Base-by-base conservation (phyloP, 2,113 vertebrate genomes). In the Brevimyrus niger region DNA sequence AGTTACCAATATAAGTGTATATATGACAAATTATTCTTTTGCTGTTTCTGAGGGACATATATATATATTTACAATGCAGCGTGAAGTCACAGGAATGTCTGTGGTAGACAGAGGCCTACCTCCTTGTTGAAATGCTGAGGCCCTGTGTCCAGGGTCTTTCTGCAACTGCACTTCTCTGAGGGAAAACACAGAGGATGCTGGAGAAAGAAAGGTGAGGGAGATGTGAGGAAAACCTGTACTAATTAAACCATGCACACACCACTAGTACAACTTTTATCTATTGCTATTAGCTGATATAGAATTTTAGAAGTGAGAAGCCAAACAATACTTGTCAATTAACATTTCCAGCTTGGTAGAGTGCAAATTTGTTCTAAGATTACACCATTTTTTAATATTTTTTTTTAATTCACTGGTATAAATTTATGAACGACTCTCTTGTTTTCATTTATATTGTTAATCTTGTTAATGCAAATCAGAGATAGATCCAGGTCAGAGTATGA, bases 141-240 rank as follows among this genome's bases (percentile, higher is more conserved):
- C 96, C 89, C 97, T 95, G 91, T 96, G 96, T 1, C 98, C 98
- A 0, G 97, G 98, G 88, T 99, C 98, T 92, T 97, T 98, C 90
- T 99, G 98, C 17, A 99, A 96, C 92, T 98, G 97, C 86, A 99
- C 94, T 92, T 99, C 98, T 92, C 95, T 96, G 92, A 99, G 95
- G 46, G 97, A 97, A 95, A 99, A 99, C 94, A 99, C 96, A 51
- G 98, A 98, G 17, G 94, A 95, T 0, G 95, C 98, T 99, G 88
- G n/a, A 88, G 46, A 27, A 92, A 91, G 38, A 91, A 65, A 65
- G 13, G 3, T 23, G n/a, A 86, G n/a, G 27, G n/a, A 50, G 73
- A 13, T 55, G 15, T 73, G 50, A 55, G 17, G 27, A 87, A 35
- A 87, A 87, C 31, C 48, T 13, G 48, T 21, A 44, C 27, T 53